A percentile compares a stretch with the other conserved stretches of the same genome.
Evolutionary conservation across 2,797 vertebrate genomes (phyloP).

Genomic region (Rousettus madagascariensis): DNA sequence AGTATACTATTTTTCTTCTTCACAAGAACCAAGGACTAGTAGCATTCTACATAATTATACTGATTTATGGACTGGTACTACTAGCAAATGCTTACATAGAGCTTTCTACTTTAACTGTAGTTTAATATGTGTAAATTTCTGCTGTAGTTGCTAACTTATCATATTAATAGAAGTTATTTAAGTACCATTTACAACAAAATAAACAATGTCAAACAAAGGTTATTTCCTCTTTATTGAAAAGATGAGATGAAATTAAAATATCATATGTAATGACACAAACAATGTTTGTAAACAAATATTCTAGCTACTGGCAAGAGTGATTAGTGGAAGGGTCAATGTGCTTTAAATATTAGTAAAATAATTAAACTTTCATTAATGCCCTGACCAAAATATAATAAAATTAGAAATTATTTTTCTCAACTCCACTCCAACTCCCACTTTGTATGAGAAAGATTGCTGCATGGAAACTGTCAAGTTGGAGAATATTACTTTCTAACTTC

Average conservation of each 20-base stretch:
- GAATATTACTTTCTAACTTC: not conserved
- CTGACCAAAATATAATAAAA: constrained; percentile 14
- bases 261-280: not conserved
- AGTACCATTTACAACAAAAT: not conserved
- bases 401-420: not conserved
- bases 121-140: constrained; percentile 26
- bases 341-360: not conserved
- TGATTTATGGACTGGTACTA: constrained; percentile 23
- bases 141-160: not conserved
- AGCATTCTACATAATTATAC: constrained; percentile 4
- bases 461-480: not conserved
- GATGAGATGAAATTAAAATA: constrained; percentile 19
- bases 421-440: not conserved
- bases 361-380: not conserved
- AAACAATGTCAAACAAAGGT: constrained; percentile 12
- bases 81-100: constrained; percentile 28
- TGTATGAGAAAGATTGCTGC: not conserved
- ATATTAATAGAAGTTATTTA: constrained; percentile 29
- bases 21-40: not conserved
- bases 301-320: not conserved
- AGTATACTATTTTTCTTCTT: not conserved
- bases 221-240: not conserved
- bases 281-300: not conserved
- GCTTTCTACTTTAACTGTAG: not conserved
- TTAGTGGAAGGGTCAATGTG: not conserved